Evolutionary conservation across 2,797 vertebrate species (phyloP).

Genomic region (Tapirus indicus): DNA sequence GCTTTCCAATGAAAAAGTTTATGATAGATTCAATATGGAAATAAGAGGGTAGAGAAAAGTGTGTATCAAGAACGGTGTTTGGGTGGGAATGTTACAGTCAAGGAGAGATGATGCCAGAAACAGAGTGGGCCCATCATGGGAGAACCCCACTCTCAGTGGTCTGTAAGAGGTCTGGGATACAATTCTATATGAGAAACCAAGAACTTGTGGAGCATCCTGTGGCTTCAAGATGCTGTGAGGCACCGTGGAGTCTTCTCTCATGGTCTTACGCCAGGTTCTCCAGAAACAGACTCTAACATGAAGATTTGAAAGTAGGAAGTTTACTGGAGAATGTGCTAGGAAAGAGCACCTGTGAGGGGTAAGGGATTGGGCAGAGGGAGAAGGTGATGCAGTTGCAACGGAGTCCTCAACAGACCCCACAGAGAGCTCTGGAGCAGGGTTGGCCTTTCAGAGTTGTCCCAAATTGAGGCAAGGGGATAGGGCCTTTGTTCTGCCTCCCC

Average conservation of each 20-base stretch:
- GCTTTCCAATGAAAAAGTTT: slow-evolving; percentile 1
- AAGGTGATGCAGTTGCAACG: neutral
- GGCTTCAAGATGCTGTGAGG: neutral
- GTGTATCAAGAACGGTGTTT: neutral
- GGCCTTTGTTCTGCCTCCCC: neutral
- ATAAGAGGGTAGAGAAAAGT: neutral
- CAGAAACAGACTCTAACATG: neutral
- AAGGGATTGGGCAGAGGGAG: neutral
- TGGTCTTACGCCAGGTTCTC: neutral
- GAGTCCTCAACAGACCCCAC: neutral
- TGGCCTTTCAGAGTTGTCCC: neutral
- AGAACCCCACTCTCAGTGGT: neutral
- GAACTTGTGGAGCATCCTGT: accelerated
- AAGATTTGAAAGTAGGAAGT: neutral
- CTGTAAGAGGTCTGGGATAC: neutral
- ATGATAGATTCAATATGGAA: neutral
- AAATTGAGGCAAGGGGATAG: neutral
- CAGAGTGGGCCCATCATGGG: no score
- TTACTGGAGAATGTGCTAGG: neutral
- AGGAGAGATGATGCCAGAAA: neutral
- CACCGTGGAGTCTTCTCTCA: neutral
- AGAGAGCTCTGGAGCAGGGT: neutral
- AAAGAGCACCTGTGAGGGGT: accelerated
- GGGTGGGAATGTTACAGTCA: neutral
- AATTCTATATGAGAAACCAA: neutral